Conservation (phyloP, 2,888 invertebrate genomes). For the Idaea aversata region DNA sequence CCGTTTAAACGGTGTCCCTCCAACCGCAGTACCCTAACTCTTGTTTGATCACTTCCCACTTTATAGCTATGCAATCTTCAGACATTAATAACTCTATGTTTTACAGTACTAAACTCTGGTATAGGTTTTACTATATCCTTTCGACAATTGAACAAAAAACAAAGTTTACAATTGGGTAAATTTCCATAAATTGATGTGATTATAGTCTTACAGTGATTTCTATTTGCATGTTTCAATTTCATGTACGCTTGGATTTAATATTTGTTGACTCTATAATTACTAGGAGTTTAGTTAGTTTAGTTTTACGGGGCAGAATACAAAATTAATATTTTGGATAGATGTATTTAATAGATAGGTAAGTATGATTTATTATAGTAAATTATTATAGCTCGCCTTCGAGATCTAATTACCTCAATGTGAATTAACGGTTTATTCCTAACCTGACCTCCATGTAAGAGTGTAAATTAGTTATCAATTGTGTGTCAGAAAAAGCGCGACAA, state of each 20-base stretch:
- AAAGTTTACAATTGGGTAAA: neutral
- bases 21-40: neutral
- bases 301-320: no score
- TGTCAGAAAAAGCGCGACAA: no score
- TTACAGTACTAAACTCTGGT: neutral
- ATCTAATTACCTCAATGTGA: no score
- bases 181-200: neutral
- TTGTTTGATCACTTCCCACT: neutral
- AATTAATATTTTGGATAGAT: no score
- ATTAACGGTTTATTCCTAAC: no score
- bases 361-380: no score
- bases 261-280: neutral
- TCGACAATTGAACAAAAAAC: neutral
- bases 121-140: neutral
- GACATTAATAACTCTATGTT: neutral
- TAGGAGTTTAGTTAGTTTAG: no score
- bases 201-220: neutral
- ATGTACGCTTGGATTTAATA: neutral
- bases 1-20: slow-evolving; percentile 33
- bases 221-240: neutral
- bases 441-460: no score
- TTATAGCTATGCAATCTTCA: neutral
- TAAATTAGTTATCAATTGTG: no score
- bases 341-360: no score
- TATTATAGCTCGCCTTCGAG: no score